phyloP scores from a whole-genome alignment of 1,140 invertebrate species.

The Bombus picipes region DNA sequence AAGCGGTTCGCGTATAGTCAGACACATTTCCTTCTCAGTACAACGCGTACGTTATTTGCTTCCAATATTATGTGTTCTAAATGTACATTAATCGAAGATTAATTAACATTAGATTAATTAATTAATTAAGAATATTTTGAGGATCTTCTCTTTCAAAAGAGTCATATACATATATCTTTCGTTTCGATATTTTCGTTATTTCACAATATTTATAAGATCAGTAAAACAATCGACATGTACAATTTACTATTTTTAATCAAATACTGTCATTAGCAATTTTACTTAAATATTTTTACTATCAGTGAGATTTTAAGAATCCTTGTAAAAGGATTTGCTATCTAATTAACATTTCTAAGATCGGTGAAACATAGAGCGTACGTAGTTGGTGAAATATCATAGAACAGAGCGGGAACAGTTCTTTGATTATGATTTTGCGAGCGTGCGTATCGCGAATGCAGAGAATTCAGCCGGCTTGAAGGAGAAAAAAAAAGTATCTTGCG shows the following conservation, averaged over 20 bases:
- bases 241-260: not conserved
- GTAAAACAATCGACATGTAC: no score
- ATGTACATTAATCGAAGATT: not conserved
- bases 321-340: not conserved
- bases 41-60: not conserved
- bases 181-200: no score
- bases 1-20: no score
- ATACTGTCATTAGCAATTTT: not conserved
- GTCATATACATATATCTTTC: no score
- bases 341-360: not conserved
- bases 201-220: not conserved
- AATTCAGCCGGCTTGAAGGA: conserved; percentile 3
- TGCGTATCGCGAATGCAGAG: not conserved
- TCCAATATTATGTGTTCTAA: not conserved
- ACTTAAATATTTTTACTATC: not conserved
- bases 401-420: conserved; percentile 1
- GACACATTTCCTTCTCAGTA: not conserved
- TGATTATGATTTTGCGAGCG: conserved; percentile 23
- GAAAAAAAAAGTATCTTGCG: conserved; percentile 36
- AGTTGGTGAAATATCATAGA: not conserved
- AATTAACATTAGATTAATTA: no score
- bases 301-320: not conserved
- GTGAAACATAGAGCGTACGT: not conserved
- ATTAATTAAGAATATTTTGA: no score
- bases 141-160: no score